Percentiles rank a stretch among this genome's conserved stretches.
Evolutionary conservation across 2,797 vertebrate genomes (phyloP).

Genomic region (Xerus rutilus): DNA sequence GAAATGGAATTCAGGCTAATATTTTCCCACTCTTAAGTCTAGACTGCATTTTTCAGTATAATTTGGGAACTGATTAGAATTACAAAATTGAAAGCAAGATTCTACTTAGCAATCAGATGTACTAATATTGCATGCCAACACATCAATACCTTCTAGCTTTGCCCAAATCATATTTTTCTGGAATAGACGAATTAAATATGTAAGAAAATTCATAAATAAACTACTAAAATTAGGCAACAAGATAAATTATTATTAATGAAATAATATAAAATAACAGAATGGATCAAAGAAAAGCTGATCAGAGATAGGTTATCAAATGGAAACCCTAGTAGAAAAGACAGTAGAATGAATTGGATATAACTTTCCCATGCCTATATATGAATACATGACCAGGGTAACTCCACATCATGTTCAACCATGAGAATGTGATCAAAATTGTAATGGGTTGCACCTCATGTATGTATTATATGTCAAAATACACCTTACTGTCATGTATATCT

Average conservation of each 20-base stretch:
- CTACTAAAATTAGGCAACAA: background rate
- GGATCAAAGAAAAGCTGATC: constrained; percentile 20
- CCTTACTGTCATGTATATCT: too few species aligned
- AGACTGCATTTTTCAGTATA: background rate
- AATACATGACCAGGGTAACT: too few species aligned
- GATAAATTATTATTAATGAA: background rate
- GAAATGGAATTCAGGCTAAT: background rate
- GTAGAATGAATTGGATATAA: too few species aligned
- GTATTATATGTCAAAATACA: too few species aligned
- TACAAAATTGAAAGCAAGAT: constrained; percentile 35
- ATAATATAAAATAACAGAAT: constrained; percentile 37
- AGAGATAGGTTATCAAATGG: background rate
- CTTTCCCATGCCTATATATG: too few species aligned
- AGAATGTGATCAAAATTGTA: too few species aligned
- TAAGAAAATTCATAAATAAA: constrained; percentile 30
- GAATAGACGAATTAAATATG: constrained; percentile 12
- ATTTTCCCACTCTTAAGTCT: background rate
- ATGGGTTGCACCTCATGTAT: too few species aligned
- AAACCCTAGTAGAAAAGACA: background rate
- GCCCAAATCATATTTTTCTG: background rate
- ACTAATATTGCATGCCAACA: background rate
- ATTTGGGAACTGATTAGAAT: constrained; percentile 7
- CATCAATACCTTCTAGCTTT: background rate
- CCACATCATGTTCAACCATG: too few species aligned
- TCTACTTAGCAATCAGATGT: background rate